A percentile compares a stretch with the other conserved stretches of the same genome.
Evolutionary conservation across 2,797 vertebrate genomes (phyloP).

Genomic region (Acrossocheilus wenchowensis): DNA sequence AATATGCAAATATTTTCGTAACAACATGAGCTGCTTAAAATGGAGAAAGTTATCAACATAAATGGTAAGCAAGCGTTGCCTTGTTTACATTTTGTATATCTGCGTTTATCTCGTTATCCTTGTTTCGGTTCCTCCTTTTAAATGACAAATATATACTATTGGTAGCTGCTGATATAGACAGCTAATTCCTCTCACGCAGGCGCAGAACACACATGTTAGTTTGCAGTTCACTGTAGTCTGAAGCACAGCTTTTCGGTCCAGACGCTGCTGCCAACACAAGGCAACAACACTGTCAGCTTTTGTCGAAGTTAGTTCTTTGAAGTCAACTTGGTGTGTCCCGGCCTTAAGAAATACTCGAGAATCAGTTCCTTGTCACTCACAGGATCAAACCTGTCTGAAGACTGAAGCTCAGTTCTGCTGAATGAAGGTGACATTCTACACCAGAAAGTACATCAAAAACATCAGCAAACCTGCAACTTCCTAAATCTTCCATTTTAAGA

Average conservation of each 20-base stretch:
- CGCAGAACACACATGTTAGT: too few relatives aligned
- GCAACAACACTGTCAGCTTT: neutral
- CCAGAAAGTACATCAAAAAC: slow-evolving; percentile 33
- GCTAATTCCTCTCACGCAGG: too few relatives aligned
- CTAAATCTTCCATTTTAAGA: slow-evolving; percentile 21
- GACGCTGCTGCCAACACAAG: neutral
- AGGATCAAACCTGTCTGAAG: slow-evolving; percentile 6
- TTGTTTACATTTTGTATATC: too few relatives aligned
- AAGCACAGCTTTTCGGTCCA: neutral
- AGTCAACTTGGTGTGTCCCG: neutral
- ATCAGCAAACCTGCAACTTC: slow-evolving; percentile 29
- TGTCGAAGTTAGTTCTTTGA: neutral
- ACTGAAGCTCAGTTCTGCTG: neutral
- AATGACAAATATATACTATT: too few relatives aligned
- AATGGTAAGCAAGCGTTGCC: too few relatives aligned
- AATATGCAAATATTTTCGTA: too few relatives aligned
- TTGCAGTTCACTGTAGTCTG: neutral
- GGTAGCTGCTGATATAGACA: too few relatives aligned
- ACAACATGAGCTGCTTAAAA: too few relatives aligned
- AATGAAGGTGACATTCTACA: slow-evolving; percentile 48
- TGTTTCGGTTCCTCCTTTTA: too few relatives aligned
- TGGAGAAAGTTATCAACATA: too few relatives aligned
- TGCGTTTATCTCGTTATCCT: too few relatives aligned
- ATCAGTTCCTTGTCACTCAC: slow-evolving; percentile 4
- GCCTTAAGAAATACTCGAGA: neutral